Base-by-base conservation (phyloP, 2,888 invertebrate genomes). In the Polydrusus pterygomalis region DNA sequence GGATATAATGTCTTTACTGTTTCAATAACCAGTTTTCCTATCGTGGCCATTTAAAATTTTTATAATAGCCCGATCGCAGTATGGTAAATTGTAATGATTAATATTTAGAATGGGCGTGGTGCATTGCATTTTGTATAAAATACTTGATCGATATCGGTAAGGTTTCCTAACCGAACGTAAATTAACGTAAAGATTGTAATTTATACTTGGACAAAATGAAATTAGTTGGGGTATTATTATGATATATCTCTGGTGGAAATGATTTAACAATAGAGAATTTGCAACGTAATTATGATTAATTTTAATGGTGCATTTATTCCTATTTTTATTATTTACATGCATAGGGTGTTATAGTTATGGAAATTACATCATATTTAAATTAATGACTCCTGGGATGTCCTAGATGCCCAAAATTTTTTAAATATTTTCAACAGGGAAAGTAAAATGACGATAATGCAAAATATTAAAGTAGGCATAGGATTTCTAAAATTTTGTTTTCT, bases 161-260 rank as follows among this genome's bases (percentile, higher is more conserved):
- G 54, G 77, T 77, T 77, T 74, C 74, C 43, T 71, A 77, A 72
- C 68, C 60, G 70, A 70, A 70, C 70, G 74, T 70, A 77, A 73
- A 77, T 77, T 77, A 77, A 77, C 70, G 58, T 74, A 77, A 77
- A 74, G 74, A 77, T 77, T 68, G 67, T 77, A 77, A 77, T 77
- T 77, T 77, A 67, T 73, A 76, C 64, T n/a, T 43, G 74, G 60
- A 43, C 74, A 54, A 74, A 70, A 69, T 70, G 51, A 74, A 77
- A 77, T 77, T 77, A 77, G 34, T 8, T 73, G 56, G 70, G 73
- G 34, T 69, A 67, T 63, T 60, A 67, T 54, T 64, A 58, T 70
- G 74, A 74, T 74, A 70, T 74, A 74, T 74, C n/a, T 38, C 69
- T 54, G 15, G 30, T 58, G 56, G 63, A 64, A 64, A 56, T 58